These are phyloP conservation scores for Stramonita haemastoma DNA, from an alignment of 2,888 invertebrate species.

Conservation along the genomic window DNA sequence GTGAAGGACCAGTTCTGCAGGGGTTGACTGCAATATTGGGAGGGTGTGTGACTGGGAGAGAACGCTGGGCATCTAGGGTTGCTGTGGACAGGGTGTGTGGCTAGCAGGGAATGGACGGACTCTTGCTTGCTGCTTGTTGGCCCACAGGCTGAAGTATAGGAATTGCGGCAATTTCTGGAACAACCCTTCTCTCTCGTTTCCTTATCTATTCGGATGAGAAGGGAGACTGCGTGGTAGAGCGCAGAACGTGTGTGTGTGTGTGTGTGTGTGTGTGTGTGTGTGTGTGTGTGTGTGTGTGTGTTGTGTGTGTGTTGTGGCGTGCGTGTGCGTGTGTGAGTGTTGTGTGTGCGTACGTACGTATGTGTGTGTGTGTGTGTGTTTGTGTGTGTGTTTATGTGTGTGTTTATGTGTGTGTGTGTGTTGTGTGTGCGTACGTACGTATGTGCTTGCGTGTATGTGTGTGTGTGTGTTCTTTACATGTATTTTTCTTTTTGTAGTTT, in stretches of 20 bases:
- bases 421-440: background rate
- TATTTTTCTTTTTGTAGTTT: no score
- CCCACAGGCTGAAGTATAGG: no score
- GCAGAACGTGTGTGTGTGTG: background rate
- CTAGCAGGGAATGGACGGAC: no score
- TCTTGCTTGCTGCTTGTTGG: no score
- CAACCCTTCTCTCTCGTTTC: background rate
- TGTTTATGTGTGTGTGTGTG: background rate
- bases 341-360: background rate
- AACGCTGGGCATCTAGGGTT: no score
- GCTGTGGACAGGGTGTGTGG: no score
- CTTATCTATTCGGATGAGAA: background rate
- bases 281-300: background rate
- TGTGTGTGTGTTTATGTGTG: background rate
- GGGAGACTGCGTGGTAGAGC: background rate
- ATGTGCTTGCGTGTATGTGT: no score
- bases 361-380: background rate
- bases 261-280: background rate
- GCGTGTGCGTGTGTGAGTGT: background rate
- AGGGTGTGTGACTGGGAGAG: no score
- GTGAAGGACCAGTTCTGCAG: no score
- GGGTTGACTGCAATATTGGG: no score
- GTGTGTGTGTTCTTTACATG: background rate
- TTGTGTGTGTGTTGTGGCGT: background rate
- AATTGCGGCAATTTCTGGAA: no score